Evolutionary conservation across 2,797 vertebrate species (phyloP), one percentile per base, ranked within the genome.

Genomic region (Mormyrus proboscirostris): DNA sequence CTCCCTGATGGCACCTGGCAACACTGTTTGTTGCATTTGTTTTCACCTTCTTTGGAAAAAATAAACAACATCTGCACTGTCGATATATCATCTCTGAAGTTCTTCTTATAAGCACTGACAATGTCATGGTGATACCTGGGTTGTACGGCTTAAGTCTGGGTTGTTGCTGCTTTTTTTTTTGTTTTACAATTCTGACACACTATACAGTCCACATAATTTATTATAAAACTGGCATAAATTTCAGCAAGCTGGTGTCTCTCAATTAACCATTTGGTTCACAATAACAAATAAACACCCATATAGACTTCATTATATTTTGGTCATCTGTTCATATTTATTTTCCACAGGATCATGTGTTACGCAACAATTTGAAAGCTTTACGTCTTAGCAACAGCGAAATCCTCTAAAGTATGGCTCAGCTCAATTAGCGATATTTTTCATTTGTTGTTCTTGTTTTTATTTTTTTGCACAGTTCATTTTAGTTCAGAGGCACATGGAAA

Each of bases 321-420:
- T 89, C 84, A 50, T 85, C 57, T 59, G 49, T 65, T 41, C 16
- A 76, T 87, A 25, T 86, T 89, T n/a, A 41, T 50, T 89, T 79
- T 87, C 38, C 51, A 62, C 12, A 10, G 69, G 85, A 87, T 87
- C 69, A 73, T 59, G 91, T 93, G 92, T 96, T 96, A 93, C 92
- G 49, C 95, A 95, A 96, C 91, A 88, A 95, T 95, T 95, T 94
- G 91, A 41, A 91, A 91, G 93, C 90, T 90, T 93, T 93, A 69
- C 89, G 93, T 94, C 93, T 96, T 95, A 95, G 93, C 88, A 91
- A 88, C 86, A 76, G 90, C 90, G 92, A 94, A 95, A 94, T 94
- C 95, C 93, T 87, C 91, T 93, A 94, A 94, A 93, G 92, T 22
- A 22, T 92, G 92, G 93, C 94, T 92, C 87, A 92, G 90, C 93